Conservation (phyloP, 2,113 vertebrate species). For the Piliocolobus tephrosceles region DNA sequence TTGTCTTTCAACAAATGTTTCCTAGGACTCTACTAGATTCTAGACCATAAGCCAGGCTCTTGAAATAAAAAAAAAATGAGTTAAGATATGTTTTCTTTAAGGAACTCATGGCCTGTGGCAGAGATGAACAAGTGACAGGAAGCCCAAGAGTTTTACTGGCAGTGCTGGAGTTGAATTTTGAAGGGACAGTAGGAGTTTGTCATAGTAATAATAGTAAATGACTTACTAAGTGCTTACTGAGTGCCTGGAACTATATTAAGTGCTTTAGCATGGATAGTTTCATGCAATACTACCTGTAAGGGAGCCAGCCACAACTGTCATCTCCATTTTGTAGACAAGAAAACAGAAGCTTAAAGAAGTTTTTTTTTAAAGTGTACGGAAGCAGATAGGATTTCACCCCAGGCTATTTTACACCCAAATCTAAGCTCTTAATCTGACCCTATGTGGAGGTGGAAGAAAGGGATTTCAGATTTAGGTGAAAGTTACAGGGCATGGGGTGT, state of each 20-base stretch:
- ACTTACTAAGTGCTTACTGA: background rate
- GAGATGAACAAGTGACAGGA: background rate
- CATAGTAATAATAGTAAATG: background rate
- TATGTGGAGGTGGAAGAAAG: background rate
- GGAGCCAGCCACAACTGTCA: background rate
- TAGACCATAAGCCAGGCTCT: background rate
- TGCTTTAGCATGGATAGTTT: background rate
- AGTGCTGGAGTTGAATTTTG: background rate
- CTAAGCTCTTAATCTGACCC: background rate
- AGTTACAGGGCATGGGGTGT: background rate
- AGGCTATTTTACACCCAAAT: background rate
- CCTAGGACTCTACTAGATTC: background rate
- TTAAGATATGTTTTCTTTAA: background rate
- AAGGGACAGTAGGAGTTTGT: background rate
- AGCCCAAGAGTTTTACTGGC: background rate
- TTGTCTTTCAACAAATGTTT: background rate
- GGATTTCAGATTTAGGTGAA: background rate
- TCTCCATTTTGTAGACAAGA: background rate
- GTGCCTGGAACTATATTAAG: background rate
- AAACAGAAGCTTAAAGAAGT: background rate
- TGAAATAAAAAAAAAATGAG: constrained; percentile 21
- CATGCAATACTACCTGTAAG: background rate
- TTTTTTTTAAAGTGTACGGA: background rate
- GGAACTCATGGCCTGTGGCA: background rate
- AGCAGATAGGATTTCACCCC: background rate